Evolutionary conservation across 1,140 invertebrate species (phyloP).

Genomic region (Gryllus bimaculatus): DNA sequence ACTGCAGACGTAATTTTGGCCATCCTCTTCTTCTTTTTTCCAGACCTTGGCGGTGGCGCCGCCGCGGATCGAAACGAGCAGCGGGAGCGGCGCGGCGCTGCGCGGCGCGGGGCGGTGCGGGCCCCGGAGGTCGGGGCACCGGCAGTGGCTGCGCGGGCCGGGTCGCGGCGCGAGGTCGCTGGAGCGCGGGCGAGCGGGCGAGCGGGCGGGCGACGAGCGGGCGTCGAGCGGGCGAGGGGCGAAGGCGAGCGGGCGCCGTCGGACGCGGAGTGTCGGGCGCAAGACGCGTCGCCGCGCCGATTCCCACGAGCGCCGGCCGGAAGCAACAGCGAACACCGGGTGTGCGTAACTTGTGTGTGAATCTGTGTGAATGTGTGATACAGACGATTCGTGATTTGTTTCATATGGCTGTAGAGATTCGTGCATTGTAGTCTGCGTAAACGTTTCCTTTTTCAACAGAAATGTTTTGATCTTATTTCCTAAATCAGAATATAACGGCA

Average conservation of each 20-base stretch:
- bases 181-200: background rate
- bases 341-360: background rate
- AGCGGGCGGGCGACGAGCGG: too few relatives aligned
- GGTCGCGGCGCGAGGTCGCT: background rate
- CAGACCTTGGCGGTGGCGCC: background rate
- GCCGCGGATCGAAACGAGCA: background rate
- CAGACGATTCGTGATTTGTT: background rate
- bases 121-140: background rate
- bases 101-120: too few relatives aligned
- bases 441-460: background rate
- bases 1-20: too few relatives aligned
- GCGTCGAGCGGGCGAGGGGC: background rate
- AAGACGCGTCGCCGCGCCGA: too few relatives aligned
- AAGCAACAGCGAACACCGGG: background rate
- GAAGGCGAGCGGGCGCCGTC: too few relatives aligned
- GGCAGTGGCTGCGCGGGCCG: too few relatives aligned
- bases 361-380: slow-evolving; percentile 4
- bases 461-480: too few relatives aligned
- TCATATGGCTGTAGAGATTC: background rate
- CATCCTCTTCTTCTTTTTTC: too few relatives aligned
- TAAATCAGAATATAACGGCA: too few relatives aligned
- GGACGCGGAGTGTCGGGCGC: background rate
- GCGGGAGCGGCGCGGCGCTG: too few relatives aligned
- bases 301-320: background rate
- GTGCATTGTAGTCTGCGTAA: background rate